Base-by-base conservation (phyloP, 2,888 invertebrate species). In the Trisateles emortualis region DNA sequence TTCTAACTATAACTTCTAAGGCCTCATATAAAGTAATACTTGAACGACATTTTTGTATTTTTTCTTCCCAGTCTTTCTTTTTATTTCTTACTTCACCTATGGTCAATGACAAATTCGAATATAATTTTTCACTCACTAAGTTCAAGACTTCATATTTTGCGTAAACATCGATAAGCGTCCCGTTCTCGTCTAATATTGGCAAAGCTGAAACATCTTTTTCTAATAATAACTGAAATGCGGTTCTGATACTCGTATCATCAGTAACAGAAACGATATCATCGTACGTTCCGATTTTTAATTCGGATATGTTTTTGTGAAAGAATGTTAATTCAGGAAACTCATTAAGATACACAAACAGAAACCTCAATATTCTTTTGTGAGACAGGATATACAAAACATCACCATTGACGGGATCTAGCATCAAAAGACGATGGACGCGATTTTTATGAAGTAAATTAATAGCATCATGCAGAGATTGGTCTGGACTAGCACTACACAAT, bases 11-110 rank as follows among this genome's bases (percentile, higher is more conserved):
- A 90, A 95, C 96, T 90, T 98, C 97, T 95, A 98, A 96, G 83
- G 98, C 95, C 79, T 95, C 94, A 79, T 95, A 96, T 79, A 98
- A 94, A 52, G 96, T 96, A 92, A 98, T 98, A 83, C 96, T 96
- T 83, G 96, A 94, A 88, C 95, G 95, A 93, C 98, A 98, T 86
- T 96, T 97, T 83, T 97, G 96, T 75, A 98, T 96, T 74, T 97
- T 97, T 91, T 98, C 98, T 88, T 97, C 97, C 96, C 97, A 97
- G 93, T 97, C 97, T 90, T 96, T 97, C 82, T 97, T 94, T 88
- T 97, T 96, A 81, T 96, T 96, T 80, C 98, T 96, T 68, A 98
- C 97, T 87, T 97, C 95, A 78, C 96, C 96, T 79, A 98, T 92
- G 19, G 97, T 96, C 72, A 97, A 95, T 83, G 97, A 97, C 83